Base-by-base conservation (phyloP, 1,140 invertebrate genomes). In the Macrosteles quadrilineatus region DNA sequence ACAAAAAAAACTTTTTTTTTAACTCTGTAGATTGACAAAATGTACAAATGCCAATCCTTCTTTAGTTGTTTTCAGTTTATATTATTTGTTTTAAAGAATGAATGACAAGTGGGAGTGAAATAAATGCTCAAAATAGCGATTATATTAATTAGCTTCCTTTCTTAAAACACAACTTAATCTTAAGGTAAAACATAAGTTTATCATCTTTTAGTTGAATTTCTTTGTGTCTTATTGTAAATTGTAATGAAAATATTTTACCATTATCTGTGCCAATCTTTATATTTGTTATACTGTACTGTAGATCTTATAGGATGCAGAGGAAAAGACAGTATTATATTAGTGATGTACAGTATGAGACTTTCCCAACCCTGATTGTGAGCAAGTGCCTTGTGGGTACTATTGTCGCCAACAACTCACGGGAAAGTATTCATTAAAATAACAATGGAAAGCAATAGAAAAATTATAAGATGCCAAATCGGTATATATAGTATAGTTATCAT, bases 381-480 rank as follows among this genome's bases (percentile, higher is more conserved):
- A 71, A 67, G 64, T 71, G 69, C 69, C 69, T 71, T 71, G 69
- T 57, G 64, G 40, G 43, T 71, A 62, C 59, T 64, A 53, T 27
- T 65, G 50, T 43, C 32, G 64, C 47, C 45, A 64, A 71, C 65
- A 67, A 50, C 47, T 62, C 57, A 31, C 1, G 64, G 65, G 57
- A 71, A 71, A 71, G 70, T 71, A 71, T 67, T 62, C 43, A 67
- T 36, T 45, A 71, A n/a, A 59, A 67, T 71, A 59, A 71, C 47
- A 71, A 71, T 65, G 69, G 64, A 71, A 71, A 71, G 64, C 62
- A 71, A 71, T 65, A 71, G 64, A 71, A 50, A 65, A 71, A 36
- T 66, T 66, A 66, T 66, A 66, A 66, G 45, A 43, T 43, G 32
- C 63, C 32, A 43, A 43, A 66, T 32, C 32, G 63, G 63, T 66